Evolutionary conservation across 2,113 vertebrate species (phyloP).

Genomic region (Dasyornis broadbenti): DNA sequence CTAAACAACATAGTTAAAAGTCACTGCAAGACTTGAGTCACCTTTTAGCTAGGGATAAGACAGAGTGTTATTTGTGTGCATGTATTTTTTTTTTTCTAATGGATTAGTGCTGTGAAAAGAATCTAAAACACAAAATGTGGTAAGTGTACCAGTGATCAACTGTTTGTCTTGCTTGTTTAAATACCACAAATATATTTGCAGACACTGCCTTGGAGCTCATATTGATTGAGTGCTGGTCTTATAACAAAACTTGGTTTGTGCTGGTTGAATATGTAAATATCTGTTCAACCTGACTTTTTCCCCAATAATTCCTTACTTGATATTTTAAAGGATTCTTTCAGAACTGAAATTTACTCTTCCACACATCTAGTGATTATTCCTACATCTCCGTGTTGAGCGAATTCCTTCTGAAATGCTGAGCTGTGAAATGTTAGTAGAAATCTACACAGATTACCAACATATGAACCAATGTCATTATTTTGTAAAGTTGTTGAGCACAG

Average conservation of each 20-base stretch:
- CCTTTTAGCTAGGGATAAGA: neutral
- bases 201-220: neutral
- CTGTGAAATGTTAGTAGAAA: neutral
- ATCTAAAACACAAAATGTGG: neutral
- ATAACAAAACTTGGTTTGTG: neutral
- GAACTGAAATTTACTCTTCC: neutral
- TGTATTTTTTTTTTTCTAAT: neutral
- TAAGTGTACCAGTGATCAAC: neutral
- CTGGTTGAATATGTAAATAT: neutral
- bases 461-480: neutral
- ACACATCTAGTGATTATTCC: neutral
- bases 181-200: neutral
- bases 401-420: neutral
- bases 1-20: neutral
- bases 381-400: neutral
- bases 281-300: neutral
- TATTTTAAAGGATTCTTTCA: neutral
- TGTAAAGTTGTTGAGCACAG: neutral
- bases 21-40: neutral
- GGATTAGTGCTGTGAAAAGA: neutral
- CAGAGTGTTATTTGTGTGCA: neutral
- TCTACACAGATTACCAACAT: neutral
- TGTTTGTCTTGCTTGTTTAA: neutral
- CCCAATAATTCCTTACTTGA: fast-evolving
- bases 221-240: neutral